Percentiles rank a stretch among this genome's conserved stretches.
These are phyloP conservation scores for Atractosteus spatula DNA, from an alignment of 2,113 vertebrate species.

Conservation along the genomic window DNA sequence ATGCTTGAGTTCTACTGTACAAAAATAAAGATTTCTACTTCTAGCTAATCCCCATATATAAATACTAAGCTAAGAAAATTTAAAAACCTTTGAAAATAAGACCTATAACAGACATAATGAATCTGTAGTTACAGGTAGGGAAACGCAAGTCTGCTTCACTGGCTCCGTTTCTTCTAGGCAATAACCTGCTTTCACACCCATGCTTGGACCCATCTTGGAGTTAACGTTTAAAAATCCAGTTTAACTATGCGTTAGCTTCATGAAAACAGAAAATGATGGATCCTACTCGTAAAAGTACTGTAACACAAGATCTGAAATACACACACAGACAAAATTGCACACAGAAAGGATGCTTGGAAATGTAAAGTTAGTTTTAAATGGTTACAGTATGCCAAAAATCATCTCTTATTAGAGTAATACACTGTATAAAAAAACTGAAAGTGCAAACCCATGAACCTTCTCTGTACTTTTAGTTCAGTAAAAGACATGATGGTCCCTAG, in stretches of 20 bases:
- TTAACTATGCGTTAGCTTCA: background rate
- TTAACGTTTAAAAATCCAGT: background rate
- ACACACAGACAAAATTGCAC: too few relatives aligned
- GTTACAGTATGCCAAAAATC: background rate
- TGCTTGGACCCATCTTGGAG: background rate
- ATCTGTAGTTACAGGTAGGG: slow-evolving; percentile 9
- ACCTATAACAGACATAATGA: slow-evolving; percentile 51
- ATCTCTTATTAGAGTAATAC: background rate
- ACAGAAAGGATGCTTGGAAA: background rate
- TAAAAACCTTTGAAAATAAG: slow-evolving; percentile 33
- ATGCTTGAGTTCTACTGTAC: slow-evolving; percentile 72
- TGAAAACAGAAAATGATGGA: too few relatives aligned
- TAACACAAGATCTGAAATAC: too few relatives aligned
- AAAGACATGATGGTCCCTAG: background rate
- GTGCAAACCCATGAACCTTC: background rate
- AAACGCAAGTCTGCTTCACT: slow-evolving; percentile 13
- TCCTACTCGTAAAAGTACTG: too few relatives aligned
- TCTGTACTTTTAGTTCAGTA: background rate
- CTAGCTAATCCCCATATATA: slow-evolving; percentile 57
- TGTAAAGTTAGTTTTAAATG: background rate
- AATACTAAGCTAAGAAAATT: slow-evolving; percentile 33
- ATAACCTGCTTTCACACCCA: background rate
- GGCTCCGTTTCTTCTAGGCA: slow-evolving; percentile 9
- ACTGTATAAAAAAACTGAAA: background rate
- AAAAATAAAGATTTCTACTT: slow-evolving; percentile 80